Percentiles rank a stretch among this genome's conserved stretches.
Evolutionary conservation across 2,888 invertebrate genomes (phyloP).

Genomic region (Drosophila seclusa): DNA sequence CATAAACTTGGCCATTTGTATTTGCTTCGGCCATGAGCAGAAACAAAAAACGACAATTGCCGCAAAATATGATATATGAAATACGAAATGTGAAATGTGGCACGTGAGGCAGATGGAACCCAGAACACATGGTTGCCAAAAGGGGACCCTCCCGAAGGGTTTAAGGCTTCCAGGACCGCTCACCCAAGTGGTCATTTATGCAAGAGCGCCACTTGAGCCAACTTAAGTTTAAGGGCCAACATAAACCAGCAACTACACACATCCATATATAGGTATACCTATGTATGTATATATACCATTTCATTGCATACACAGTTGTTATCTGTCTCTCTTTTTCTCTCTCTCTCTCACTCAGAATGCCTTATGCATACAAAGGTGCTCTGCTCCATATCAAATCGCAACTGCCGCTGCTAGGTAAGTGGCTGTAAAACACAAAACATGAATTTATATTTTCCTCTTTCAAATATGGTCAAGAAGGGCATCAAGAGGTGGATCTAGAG

Average conservation of each 20-base stretch:
- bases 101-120: conserved; percentile 38
- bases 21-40: conserved; percentile 52
- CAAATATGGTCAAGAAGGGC: background rate
- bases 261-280: too few relatives aligned
- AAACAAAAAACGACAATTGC: conserved; percentile 60
- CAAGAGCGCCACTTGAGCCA: conserved; percentile 41
- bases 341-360: background rate
- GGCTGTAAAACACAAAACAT: conserved; percentile 38
- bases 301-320: background rate
- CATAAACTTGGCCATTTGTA: conserved; percentile 79
- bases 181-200: conserved; percentile 51
- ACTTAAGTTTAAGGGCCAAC: conserved; percentile 30
- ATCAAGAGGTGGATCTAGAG: background rate
- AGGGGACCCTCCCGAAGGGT: conserved; percentile 15
- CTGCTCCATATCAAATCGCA: conserved; percentile 39
- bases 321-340: background rate
- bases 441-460: conserved; percentile 26
- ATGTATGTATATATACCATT: background rate
- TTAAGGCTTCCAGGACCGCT: conserved; percentile 13
- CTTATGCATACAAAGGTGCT: conserved; percentile 14
- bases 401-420: conserved; percentile 27
- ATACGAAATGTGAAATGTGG: conserved; percentile 57
- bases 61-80: conserved; percentile 59
- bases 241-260: conserved; percentile 19
- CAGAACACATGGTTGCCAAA: conserved; percentile 17